phyloP scores from a whole-genome alignment of 2,113 vertebrate species.

The Accipiter cooperii region DNA sequence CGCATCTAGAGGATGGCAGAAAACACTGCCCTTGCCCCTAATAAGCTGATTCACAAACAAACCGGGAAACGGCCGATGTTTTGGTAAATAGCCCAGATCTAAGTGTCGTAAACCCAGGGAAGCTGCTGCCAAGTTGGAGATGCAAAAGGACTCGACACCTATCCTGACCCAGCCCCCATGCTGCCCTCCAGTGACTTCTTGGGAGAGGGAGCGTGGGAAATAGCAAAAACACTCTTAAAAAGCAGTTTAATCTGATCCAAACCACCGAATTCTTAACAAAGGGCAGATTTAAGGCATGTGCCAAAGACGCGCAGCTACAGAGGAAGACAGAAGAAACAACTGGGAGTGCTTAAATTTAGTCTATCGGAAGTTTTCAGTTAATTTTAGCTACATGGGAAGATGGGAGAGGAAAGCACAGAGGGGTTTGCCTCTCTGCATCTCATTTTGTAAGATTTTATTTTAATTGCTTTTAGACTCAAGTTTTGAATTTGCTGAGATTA shows the following conservation, averaged over 20 bases:
- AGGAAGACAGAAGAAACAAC: not conserved
- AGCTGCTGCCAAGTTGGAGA: not conserved
- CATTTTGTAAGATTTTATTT: not conserved
- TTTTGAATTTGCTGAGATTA: constrained; percentile 1
- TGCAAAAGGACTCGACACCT: not conserved
- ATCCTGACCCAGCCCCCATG: not conserved
- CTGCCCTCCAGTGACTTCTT: not conserved
- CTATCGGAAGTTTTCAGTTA: not conserved
- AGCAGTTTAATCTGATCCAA: not conserved
- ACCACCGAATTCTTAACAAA: not conserved
- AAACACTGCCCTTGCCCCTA: accelerated
- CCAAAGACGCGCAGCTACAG: not conserved
- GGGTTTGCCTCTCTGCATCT: not conserved
- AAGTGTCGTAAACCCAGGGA: not conserved
- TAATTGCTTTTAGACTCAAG: not conserved
- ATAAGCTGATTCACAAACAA: not conserved
- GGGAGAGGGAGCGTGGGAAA: not conserved
- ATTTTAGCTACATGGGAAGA: not conserved
- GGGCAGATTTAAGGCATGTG: not conserved
- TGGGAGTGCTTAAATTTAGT: not conserved
- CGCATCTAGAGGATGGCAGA: not conserved
- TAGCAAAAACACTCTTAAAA: not conserved
- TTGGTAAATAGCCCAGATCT: not conserved
- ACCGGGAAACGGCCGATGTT: not conserved
- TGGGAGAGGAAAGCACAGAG: not conserved